These are phyloP conservation scores for Notarius lentiginosus DNA, from an alignment of 2,113 vertebrate genomes.

Conservation along the genomic window DNA sequence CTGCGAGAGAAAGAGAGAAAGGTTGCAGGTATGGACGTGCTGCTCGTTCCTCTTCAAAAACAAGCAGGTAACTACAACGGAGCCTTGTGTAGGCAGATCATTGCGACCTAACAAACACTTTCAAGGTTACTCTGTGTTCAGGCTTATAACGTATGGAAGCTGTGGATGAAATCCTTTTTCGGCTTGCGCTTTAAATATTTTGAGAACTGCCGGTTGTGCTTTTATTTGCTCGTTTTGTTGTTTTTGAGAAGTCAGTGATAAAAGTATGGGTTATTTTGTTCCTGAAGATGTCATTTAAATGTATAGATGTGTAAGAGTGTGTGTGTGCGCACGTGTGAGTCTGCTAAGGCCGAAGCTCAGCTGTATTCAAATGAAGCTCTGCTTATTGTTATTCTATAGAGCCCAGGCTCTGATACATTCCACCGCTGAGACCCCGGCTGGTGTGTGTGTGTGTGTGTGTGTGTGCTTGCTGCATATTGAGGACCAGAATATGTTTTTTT, in stretches of 20 bases:
- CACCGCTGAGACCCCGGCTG: conserved; percentile 40
- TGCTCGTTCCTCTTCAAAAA: conserved; percentile 45
- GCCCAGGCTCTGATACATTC: conserved; percentile 45
- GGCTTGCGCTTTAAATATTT: no score
- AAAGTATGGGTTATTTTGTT: neutral
- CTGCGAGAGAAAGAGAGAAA: conserved; percentile 10
- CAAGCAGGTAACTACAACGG: conserved; percentile 44
- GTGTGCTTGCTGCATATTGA: neutral
- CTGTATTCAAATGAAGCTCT: conserved; percentile 62
- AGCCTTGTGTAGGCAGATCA: neutral
- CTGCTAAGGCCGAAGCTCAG: conserved; percentile 44
- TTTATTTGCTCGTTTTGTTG: neutral
- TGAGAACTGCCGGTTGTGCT: neutral
- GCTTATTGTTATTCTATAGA: conserved; percentile 54
- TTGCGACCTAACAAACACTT: neutral
- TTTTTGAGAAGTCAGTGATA: neutral
- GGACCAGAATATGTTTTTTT: no score
- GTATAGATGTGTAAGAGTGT: neutral
- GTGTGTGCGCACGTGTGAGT: conserved; percentile 5
- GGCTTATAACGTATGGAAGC: neutral
- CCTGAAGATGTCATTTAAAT: neutral
- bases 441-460: neutral
- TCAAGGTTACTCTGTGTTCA: neutral
- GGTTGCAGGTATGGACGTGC: conserved; percentile 44
- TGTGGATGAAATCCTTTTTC: conserved; percentile 2